Conservation (phyloP, 1,140 invertebrate genomes). For the Aphelinus certus region DNA sequence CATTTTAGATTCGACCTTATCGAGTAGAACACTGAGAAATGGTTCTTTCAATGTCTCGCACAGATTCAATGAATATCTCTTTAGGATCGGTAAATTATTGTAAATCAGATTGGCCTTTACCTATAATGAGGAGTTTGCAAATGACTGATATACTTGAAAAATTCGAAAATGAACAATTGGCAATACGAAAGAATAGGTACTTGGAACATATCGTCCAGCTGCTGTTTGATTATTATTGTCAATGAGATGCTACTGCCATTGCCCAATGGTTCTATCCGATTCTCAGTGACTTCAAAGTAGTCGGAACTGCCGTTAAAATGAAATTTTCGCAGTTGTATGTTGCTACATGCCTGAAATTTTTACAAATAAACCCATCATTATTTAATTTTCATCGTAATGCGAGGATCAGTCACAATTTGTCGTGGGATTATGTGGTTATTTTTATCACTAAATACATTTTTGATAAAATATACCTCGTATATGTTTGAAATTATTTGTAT, state of each 20-base stretch:
- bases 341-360: background rate
- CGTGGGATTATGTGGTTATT: too few species aligned
- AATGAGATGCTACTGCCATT: slow-evolving; percentile 1
- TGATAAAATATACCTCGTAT: too few species aligned
- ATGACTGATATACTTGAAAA: background rate
- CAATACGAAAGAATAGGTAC: background rate
- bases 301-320: background rate
- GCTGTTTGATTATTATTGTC: slow-evolving; percentile 1
- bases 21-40: slow-evolving; percentile 5
- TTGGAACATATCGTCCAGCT: background rate
- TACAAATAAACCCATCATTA: background rate
- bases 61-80: background rate
- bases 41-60: slow-evolving; percentile 13
- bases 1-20: slow-evolving; percentile 16
- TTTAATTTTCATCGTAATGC: too few species aligned
- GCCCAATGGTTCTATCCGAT: background rate
- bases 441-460: too few species aligned
- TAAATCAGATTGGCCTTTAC: slow-evolving; percentile 1
- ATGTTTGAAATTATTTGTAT: too few species aligned
- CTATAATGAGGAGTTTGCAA: slow-evolving; percentile 6
- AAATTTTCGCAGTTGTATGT: background rate
- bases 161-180: background rate
- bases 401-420: too few species aligned
- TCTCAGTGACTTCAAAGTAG: slow-evolving; percentile 12
- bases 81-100: slow-evolving; percentile 16